Evolutionary conservation across 2,888 invertebrate species (phyloP).

Genomic region (Oconnorella tubifera): DNA sequence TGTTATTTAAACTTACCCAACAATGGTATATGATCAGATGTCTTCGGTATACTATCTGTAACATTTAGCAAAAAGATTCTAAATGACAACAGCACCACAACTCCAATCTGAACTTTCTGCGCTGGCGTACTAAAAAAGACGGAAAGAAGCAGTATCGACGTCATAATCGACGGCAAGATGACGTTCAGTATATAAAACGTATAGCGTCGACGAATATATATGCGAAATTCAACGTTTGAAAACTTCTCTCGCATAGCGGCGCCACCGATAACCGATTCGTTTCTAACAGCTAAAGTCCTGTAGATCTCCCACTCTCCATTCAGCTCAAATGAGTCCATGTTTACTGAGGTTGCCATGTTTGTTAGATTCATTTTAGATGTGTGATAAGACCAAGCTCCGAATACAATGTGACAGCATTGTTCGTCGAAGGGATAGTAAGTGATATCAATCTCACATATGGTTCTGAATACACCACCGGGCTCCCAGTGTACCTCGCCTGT

Average conservation of each 20-base stretch:
- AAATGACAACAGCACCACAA: conserved; percentile 38
- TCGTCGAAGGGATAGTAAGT: conserved; percentile 40
- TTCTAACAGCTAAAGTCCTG: conserved; percentile 21
- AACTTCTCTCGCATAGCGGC: conserved; percentile 23
- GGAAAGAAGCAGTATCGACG: conserved; percentile 37
- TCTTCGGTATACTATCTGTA: conserved; percentile 40
- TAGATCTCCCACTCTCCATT: conserved; percentile 39
- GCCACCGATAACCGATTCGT: conserved; percentile 6
- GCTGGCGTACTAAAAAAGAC: conserved; percentile 41
- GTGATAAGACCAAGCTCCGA: conserved; percentile 40
- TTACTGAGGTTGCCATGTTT: conserved; percentile 27
- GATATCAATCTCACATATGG: conserved; percentile 39
- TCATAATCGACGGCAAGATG: conserved; percentile 39
- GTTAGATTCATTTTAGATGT: conserved; percentile 40
- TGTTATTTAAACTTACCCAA: conserved; percentile 38
- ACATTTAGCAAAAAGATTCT: conserved; percentile 39
- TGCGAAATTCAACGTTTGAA: conserved; percentile 35
- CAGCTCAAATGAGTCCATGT: conserved; percentile 35
- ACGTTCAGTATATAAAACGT: conserved; percentile 40
- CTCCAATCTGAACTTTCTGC: conserved; percentile 39
- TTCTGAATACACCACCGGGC: conserved; percentile 39
- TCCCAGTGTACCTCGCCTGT: conserved; percentile 38
- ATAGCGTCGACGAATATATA: conserved; percentile 34
- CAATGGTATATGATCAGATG: conserved; percentile 39
- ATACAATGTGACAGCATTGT: conserved; percentile 35